Evolutionary conservation across 2,113 vertebrate genomes (phyloP), one percentile per base, ranked within the genome.

Genomic region (Sinosuthora webbiana): DNA sequence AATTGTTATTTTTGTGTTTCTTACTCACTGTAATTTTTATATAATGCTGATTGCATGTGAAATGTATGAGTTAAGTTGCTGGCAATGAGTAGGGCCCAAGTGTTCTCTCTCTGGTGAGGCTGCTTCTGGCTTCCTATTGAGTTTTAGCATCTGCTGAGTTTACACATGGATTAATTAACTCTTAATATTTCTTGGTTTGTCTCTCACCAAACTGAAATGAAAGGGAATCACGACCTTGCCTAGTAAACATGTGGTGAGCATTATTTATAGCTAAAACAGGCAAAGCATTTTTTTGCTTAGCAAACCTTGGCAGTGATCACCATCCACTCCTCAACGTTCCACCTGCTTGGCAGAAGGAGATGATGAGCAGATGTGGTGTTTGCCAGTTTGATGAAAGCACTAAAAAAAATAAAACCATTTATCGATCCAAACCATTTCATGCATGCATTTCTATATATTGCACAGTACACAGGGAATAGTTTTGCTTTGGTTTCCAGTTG

Each of bases 41-140:
- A 47, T 67, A 74, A 74, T 60, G 30, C 33, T 92, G 76, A 59
- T 86, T 90, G 30, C 56, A 63, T 83, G 86, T 78, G 89, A 94
- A 95, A 86, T 74, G 11, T 55, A 80, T 86, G 68, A 96, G 60
- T 59, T 90, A 63, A 89, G 82, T 73, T 79, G 49, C 47, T 90
- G 83, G 35, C 76, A 92, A 22, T 20, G 16, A 77, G n/a, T 35
- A 77, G 30, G 13, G 9, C 9, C 45, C 8, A 39, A 76, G 30
- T 39, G n/a, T 67, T 86, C 28, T 67, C 28, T 85, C 63, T 83
- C 83, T 16, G 5, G 30, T 1, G 1, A 86, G 42, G 33, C 33
- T 87, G 42, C 52, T 89, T 75, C 73, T 82, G 65, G 27, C 59
- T 91, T 96, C 45, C 53, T 53, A 7, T 30, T 71, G 81, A 83